Evolutionary conservation across 2,113 vertebrate species (phyloP), one percentile per base, ranked within the genome.

Genomic region (Nothocercus julius): DNA sequence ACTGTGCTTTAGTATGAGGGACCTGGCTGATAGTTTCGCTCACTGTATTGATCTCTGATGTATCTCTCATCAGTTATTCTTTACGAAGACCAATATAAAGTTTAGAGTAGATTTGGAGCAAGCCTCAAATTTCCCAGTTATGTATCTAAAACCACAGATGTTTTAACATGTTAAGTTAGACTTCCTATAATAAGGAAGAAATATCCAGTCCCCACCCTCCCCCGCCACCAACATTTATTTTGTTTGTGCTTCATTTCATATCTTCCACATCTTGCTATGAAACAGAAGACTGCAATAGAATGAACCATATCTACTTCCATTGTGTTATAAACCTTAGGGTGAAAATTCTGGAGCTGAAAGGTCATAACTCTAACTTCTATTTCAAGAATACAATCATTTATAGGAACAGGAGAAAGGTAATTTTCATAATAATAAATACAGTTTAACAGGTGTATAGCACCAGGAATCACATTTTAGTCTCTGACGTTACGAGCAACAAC

Each of bases 401-500:
- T 38, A 88, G 30, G 38, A 86, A 69, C 18, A 63, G 15, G 22
- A 90, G 40, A 76, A 88, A 79, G 18, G 21, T 62, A 73, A 80
- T 70, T 89, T 92, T 85, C 38, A 51, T 80, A 92, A 85, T 38
- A 74, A 79, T 80, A 79, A 91, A 93, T 91, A 67, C 9, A 11
- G 58, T 38, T 86, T 89, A 93, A 90, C 54, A 36, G 90, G 69
- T 38, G 94, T 90, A 69, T 21, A 53, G 53, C 72, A 63, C 24
- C 7, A 63, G 73, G 49, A 95, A 93, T 90, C 92, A 58, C 24
- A 81, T 47, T 89, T 95, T 77, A 85, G 3, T 76, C 51, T 95
- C 40, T 66, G 51, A 12, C 82, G 69, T 85, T 89, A 85, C 11
- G 5, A 94, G 21, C 34, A 92, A 83, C 40, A 77, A 86, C 58